Percentiles rank a stretch among this genome's conserved stretches.
Evolutionary conservation across 2,113 vertebrate genomes (phyloP).

Genomic region (Rutilus rutilus): DNA sequence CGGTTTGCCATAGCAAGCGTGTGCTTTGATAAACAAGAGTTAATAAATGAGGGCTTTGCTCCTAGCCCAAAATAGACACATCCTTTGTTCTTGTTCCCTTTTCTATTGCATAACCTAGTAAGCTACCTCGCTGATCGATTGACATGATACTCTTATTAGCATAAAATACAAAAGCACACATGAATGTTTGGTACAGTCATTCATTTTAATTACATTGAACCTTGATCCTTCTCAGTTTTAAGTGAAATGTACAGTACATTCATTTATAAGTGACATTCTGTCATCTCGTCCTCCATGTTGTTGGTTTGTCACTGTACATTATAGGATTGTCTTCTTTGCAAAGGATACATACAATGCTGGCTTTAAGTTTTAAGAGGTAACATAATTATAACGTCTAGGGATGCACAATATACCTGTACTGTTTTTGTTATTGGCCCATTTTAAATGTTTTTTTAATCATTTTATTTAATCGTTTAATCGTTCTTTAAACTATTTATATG

Average conservation of each 20-base stretch:
- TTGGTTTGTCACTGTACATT: neutral
- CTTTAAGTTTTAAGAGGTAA: neutral
- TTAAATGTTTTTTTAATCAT: no score
- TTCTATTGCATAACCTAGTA: constrained; percentile 12
- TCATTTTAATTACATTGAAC: neutral
- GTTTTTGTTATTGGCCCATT: neutral
- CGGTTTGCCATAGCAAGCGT: neutral
- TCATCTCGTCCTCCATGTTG: no score
- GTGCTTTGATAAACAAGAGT: constrained; percentile 23
- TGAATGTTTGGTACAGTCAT: neutral
- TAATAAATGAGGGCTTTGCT: constrained; percentile 2
- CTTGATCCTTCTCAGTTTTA: neutral
- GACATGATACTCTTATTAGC: neutral
- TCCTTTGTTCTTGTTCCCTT: neutral
- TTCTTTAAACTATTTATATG: no score
- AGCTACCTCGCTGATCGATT: neutral
- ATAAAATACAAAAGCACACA: neutral
- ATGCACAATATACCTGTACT: neutral
- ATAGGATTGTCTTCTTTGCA: neutral
- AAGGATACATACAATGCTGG: neutral
- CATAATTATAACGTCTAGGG: neutral
- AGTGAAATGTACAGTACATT: neutral
- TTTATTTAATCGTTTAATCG: no score
- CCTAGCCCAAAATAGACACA: neutral
- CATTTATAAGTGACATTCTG: no score